Base-by-base conservation (phyloP, 1,140 invertebrate genomes). In the Galleria mellonella region DNA sequence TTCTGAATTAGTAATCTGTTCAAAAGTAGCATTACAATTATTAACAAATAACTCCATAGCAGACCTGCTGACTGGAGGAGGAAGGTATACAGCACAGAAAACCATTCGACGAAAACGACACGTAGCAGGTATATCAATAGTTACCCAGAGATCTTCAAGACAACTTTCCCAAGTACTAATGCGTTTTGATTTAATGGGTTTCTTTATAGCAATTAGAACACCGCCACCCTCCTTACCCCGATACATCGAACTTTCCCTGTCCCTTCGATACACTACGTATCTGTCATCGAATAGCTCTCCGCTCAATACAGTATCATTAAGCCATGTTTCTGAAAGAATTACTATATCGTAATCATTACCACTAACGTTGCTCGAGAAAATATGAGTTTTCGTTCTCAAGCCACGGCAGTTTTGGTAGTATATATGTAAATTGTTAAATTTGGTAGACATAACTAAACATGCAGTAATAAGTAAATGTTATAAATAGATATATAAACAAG, bases 211-310 rank as follows among this genome's bases (percentile, higher is more conserved):
- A 6, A 68, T 33, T 28, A 62, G 28, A 6, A 69, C 54, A 7
- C 65, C 62, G 4, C 65, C 62, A 5, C 65, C 65, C 13, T 65
- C 59, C 9, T 23, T 43, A n/a, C n/a, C n/a, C n/a, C n/a, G n/a
- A n/a, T n/a, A n/a, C n/a, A n/a, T n/a, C n/a, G n/a, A n/a, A n/a
- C n/a, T n/a, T 3, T 30, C 13, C 4, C 38, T n/a, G 14, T 41
- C 38, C 7, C 38, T 1, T 1, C 28, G 27, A 41, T 41, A 41
- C 5, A 41, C 28, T 12, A 10, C 6, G 11, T 41, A 41, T 14
- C 28, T 41, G 13, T 10, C 9, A 41, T 31, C 27, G 2, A 41
- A 27, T 1, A 41, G 14, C 14, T 41, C 38, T 5, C 10, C 7
- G 14, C 14, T 11, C 5, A 41, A 31, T 1, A 41, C 10, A 41